Conservation (phyloP, 2,113 vertebrate genomes). For the Morone saxatilis region DNA sequence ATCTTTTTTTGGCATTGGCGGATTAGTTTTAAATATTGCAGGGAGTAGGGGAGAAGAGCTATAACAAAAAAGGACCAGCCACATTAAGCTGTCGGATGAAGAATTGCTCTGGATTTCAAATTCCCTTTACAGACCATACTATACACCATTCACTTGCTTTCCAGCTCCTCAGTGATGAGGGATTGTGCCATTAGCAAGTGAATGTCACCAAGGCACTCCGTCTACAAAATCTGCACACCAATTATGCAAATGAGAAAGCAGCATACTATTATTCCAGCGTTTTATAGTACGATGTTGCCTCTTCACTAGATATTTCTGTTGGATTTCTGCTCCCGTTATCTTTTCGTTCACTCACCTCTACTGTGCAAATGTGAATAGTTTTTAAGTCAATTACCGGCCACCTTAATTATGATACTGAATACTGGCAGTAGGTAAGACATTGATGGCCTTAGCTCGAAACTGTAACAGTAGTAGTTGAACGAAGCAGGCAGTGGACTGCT, state of each 20-base stretch:
- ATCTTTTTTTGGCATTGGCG: background rate
- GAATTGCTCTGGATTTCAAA: background rate
- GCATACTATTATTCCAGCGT: background rate
- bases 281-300: constrained; percentile 19
- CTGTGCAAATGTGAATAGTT: constrained; percentile 13
- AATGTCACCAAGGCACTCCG: constrained; percentile 11
- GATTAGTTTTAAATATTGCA: background rate
- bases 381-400: constrained; percentile 3
- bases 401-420: background rate
- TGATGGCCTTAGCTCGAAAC: background rate
- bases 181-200: constrained; percentile 1
- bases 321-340: background rate
- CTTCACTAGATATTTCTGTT: constrained; percentile 11
- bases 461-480: background rate
- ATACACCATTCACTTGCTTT: background rate
- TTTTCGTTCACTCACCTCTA: background rate
- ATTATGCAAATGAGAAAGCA: constrained; percentile 49
- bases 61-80: background rate
- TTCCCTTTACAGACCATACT: background rate
- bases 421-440: constrained; percentile 11
- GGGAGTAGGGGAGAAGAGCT: background rate
- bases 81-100: background rate
- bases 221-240: constrained; percentile 18
- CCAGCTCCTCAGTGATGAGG: background rate
- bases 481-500: background rate